A percentile compares a stretch with the other conserved stretches of the same genome.
phyloP scores from a whole-genome alignment of 2,797 vertebrate genomes.

The Acanthiza pusilla region DNA sequence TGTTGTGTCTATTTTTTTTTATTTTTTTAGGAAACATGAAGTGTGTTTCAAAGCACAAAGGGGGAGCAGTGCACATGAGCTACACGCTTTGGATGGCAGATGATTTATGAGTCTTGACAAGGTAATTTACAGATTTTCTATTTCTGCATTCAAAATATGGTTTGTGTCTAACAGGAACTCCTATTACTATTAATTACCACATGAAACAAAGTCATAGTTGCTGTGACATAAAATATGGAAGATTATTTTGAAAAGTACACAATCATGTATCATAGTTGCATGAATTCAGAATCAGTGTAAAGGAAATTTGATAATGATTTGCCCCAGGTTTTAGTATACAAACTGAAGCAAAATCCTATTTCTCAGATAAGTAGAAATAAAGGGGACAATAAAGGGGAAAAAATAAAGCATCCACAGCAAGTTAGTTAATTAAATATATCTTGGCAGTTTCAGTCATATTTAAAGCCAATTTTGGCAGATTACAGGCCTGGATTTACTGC shows the following conservation, averaged over 20 bases:
- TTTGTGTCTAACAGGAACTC: neutral
- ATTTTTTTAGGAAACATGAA: neutral
- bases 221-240: neutral
- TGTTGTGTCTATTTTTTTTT: neutral
- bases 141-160: constrained; percentile 9
- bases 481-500: neutral
- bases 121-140: constrained; percentile 34
- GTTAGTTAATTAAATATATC: neutral
- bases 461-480: neutral
- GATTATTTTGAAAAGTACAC: neutral
- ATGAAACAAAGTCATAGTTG: neutral
- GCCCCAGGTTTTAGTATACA: neutral
- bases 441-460: neutral
- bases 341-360: neutral
- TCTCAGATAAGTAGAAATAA: neutral
- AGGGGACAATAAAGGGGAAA: neutral
- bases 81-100: neutral
- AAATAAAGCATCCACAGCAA: neutral
- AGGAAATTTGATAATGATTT: constrained; percentile 4
- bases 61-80: neutral
- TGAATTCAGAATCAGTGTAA: neutral
- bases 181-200: constrained; percentile 31
- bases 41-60: neutral
- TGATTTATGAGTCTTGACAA: constrained; percentile 59
- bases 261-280: neutral